Evolutionary conservation across 2,797 vertebrate genomes (phyloP).

Genomic region (Leucoraja ocellata): DNA sequence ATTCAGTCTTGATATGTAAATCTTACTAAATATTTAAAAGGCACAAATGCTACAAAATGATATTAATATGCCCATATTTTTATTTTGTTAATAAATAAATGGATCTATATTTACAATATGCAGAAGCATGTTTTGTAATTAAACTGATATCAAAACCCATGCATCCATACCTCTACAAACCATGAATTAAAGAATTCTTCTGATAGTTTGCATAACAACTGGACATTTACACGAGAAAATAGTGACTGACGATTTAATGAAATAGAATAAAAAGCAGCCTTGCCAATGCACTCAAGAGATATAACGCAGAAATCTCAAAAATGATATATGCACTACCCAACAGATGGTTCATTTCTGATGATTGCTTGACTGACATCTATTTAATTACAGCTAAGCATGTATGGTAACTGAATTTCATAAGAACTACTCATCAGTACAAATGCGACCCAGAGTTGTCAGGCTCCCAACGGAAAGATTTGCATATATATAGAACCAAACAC

Average conservation of each 20-base stretch:
- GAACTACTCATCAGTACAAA: not conserved
- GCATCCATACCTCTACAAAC: not conserved
- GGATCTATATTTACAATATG: not conserved
- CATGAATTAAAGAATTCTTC: not conserved
- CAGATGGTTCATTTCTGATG: slow-evolving; percentile 3
- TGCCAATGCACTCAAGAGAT: not conserved
- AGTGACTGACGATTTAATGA: not conserved
- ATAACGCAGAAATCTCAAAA: not conserved
- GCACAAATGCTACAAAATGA: not conserved
- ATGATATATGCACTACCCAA: not conserved
- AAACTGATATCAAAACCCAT: not conserved
- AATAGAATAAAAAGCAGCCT: not conserved
- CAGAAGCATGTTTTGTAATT: not conserved
- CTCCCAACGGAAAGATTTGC: not conserved
- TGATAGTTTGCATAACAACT: not conserved
- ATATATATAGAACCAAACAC: slow-evolving; percentile 9
- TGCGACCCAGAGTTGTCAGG: not conserved
- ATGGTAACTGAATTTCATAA: slow-evolving; percentile 16
- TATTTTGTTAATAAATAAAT: not conserved
- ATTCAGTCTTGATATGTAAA: not conserved
- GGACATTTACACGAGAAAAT: not conserved
- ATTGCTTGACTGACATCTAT: not conserved
- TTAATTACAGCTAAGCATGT: not conserved
- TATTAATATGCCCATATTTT: not conserved
- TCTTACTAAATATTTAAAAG: not conserved